Evolutionary conservation across 2,888 invertebrate species (phyloP).

Genomic region (Corythucha ciliata): DNA sequence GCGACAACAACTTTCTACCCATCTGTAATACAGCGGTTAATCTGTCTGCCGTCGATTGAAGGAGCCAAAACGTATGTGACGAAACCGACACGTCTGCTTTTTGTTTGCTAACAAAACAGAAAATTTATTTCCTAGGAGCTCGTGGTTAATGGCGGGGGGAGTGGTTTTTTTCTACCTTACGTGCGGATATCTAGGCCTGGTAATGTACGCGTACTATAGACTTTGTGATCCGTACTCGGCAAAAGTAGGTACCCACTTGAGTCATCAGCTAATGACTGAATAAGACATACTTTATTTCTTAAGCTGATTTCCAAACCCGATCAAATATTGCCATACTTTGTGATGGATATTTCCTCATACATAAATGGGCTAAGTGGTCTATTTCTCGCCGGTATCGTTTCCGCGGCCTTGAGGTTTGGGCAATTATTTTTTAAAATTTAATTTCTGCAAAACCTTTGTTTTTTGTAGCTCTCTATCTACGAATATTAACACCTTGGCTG

Average conservation of each 20-base stretch:
- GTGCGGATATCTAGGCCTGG: constrained; percentile 44
- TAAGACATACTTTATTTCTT: too few species aligned
- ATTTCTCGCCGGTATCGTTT: constrained; percentile 64
- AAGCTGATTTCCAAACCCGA: constrained; percentile 37
- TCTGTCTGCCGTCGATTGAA: constrained; percentile 50
- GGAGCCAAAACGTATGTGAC: constrained; percentile 47
- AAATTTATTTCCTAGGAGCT: too few species aligned
- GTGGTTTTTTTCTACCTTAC: constrained; percentile 41
- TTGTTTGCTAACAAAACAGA: too few species aligned
- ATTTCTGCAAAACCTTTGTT: constrained; percentile 38
- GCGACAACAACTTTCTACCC: constrained; percentile 50
- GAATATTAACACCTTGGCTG: constrained; percentile 52
- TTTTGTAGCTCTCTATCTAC: constrained; percentile 53
- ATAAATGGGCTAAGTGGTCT: constrained; percentile 63
- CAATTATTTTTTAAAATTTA: not conserved
- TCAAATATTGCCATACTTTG: constrained; percentile 59
- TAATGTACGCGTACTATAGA: constrained; percentile 54
- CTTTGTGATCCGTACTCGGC: constrained; percentile 55
- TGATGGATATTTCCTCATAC: constrained; percentile 54
- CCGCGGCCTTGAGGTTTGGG: constrained; percentile 56
- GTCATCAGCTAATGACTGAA: too few species aligned
- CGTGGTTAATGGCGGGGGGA: constrained; percentile 41
- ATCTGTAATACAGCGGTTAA: constrained; percentile 51
- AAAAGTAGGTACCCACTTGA: constrained; percentile 43
- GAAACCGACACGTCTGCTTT: too few species aligned